A percentile compares a stretch with the other conserved stretches of the same genome.
Conservation (phyloP, 1,140 invertebrate genomes). For the Drosophila bifasciata region DNA sequence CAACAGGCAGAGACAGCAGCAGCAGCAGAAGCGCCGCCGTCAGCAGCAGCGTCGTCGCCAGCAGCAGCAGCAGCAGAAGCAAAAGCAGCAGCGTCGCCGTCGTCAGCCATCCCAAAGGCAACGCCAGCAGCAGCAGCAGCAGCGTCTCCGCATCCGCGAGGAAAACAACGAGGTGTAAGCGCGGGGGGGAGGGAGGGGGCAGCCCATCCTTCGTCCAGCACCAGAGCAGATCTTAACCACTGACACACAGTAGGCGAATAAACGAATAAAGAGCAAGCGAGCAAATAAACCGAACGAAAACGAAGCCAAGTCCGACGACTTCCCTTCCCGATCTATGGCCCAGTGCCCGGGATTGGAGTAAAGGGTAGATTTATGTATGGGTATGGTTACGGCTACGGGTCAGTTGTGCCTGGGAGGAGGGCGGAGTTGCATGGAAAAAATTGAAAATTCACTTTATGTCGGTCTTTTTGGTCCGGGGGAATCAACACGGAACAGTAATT, state of each 20-base stretch:
- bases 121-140: conserved; percentile 36
- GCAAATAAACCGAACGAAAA: conserved; percentile 11
- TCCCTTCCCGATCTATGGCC: too few relatives aligned
- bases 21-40: conserved; percentile 40
- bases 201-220: neutral
- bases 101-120: conserved; percentile 28
- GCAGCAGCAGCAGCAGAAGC: conserved; percentile 18
- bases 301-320: neutral
- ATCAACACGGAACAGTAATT: conserved; percentile 48
- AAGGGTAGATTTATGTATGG: too few relatives aligned
- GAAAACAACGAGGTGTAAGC: conserved; percentile 27
- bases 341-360: too few relatives aligned
- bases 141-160: conserved; percentile 26
- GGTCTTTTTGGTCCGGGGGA: conserved; percentile 26
- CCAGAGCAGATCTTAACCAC: neutral
- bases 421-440: neutral
- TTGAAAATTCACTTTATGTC: conserved; percentile 44
- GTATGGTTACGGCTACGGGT: neutral
- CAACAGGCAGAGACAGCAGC: conserved; percentile 43
- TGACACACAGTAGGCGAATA: neutral
- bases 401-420: too few relatives aligned
- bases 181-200: neutral
- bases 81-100: neutral
- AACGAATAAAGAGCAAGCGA: conserved; percentile 15
- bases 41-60: conserved; percentile 52